phyloP scores from a whole-genome alignment of 2,888 invertebrate genomes.

The Platynereis dumerilii region DNA sequence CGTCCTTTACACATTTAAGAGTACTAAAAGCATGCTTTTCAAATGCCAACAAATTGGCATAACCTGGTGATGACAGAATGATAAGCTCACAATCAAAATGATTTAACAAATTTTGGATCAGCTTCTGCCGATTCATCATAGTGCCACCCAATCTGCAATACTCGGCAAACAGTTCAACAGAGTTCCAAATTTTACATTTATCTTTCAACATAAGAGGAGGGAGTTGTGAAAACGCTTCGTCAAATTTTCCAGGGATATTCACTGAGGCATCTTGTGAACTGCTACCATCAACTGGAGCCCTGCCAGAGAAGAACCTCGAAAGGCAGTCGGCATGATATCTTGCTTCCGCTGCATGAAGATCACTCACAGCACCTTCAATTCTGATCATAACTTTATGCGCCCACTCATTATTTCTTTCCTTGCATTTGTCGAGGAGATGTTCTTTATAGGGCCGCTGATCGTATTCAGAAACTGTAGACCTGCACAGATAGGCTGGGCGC shows the following conservation, averaged over 20 bases:
- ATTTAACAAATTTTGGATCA: background rate
- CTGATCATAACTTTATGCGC: slow-evolving; percentile 1
- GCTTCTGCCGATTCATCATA: background rate
- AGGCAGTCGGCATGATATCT: background rate
- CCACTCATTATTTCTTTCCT: background rate
- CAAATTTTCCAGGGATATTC: background rate
- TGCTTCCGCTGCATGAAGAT: background rate
- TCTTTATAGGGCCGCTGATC: background rate
- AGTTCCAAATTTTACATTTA: background rate
- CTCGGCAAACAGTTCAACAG: slow-evolving; percentile 1
- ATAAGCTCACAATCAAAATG: background rate
- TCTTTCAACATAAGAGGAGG: background rate
- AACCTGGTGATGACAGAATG: slow-evolving; percentile 9
- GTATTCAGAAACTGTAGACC: slow-evolving; percentile 2
- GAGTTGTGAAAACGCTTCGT: background rate
- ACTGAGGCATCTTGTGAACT: too few species aligned
- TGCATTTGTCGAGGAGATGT: background rate
- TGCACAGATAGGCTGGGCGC: background rate
- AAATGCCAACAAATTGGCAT: slow-evolving; percentile 1
- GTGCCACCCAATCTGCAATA: background rate
- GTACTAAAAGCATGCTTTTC: background rate
- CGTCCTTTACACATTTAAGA: background rate
- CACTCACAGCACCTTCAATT: slow-evolving; percentile 5
- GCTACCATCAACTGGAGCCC: background rate
- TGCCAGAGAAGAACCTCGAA: background rate